phyloP scores from a whole-genome alignment of 2,113 vertebrate genomes.

The mouse (Mus musculus) region GRCm39 chr8:47740001-47740500 shows the following conservation, averaged over 20 bases:
- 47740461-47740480: background rate
- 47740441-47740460: slow-evolving; percentile 47
- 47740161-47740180: slow-evolving; percentile 59
- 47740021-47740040: background rate
- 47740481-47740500: background rate
- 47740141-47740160: slow-evolving; percentile 62
- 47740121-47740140: slow-evolving; percentile 66
- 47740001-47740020: slow-evolving; percentile 54
- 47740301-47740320: slow-evolving; percentile 81
- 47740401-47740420: slow-evolving; percentile 55
- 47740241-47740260: slow-evolving; percentile 47
- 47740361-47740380: slow-evolving; percentile 50
- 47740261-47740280: slow-evolving; percentile 75
- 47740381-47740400: slow-evolving; percentile 52
- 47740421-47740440: slow-evolving; percentile 55
- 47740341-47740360: slow-evolving; percentile 38
- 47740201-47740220: background rate
- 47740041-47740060: slow-evolving; percentile 57
- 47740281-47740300: slow-evolving; percentile 76
- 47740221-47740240: slow-evolving; percentile 64
- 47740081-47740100: slow-evolving; percentile 51
- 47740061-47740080: slow-evolving; percentile 45
- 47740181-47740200: slow-evolving; percentile 28
- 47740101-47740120: slow-evolving; percentile 71
- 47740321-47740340: slow-evolving; percentile 65